These are phyloP conservation scores for Rousettus leschenaultii DNA, from an alignment of 2,113 vertebrate genomes.

Conservation along the genomic window DNA sequence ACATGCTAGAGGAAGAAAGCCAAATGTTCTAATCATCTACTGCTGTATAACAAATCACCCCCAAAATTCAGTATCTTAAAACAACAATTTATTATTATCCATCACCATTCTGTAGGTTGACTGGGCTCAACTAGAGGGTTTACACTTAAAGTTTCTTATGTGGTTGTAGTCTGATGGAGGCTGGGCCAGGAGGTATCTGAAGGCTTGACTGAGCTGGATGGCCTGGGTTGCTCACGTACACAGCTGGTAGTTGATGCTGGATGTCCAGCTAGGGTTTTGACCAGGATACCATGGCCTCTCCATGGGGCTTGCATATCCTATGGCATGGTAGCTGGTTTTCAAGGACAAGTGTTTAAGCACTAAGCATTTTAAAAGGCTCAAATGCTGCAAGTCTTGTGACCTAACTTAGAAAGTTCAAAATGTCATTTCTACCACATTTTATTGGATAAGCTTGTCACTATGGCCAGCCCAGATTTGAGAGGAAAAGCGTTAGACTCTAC, in stretches of 20 bases:
- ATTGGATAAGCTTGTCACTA: not conserved
- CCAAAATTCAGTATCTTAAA: not conserved
- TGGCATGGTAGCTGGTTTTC: not conserved
- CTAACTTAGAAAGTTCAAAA: not conserved
- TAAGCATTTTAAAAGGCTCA: not conserved
- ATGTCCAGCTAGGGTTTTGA: not conserved
- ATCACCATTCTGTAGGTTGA: not conserved
- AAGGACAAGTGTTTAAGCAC: not conserved
- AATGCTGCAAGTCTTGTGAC: not conserved
- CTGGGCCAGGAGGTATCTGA: no score
- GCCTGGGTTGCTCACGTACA: not conserved
- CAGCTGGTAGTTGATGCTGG: not conserved
- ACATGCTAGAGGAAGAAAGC: not conserved
- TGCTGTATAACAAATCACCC: not conserved
- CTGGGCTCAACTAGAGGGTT: not conserved
- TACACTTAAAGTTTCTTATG: not conserved
- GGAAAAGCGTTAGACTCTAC: not conserved
- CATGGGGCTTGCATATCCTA: not conserved
- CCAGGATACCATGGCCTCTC: not conserved
- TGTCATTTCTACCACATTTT: not conserved
- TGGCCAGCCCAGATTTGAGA: not conserved
- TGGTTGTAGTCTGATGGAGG: not conserved
- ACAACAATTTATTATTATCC: not conserved
- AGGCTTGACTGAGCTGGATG: not conserved
- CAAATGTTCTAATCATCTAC: not conserved